Evolutionary conservation across 2,888 invertebrate species (phyloP), one percentile per base, ranked within the genome.

Genomic region (Chymomyza amoena): DNA sequence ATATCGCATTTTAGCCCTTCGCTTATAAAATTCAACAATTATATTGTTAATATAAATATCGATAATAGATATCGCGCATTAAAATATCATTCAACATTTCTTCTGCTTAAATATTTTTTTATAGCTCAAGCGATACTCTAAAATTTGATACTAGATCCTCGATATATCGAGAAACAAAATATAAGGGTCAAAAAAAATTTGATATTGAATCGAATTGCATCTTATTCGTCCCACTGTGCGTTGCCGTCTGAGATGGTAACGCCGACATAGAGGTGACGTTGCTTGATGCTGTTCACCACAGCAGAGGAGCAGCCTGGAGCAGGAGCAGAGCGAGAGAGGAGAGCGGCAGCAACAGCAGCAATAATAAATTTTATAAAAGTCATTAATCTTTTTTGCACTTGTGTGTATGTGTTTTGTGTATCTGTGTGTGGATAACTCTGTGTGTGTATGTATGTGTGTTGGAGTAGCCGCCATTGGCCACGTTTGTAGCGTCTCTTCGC

Each of bases 351-450:
- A 70, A 73, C 80, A 70, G 70, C 54, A 70, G 86, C 79, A 83
- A 87, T 87, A 87, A 87, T 84, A 84, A 85, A 84, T 84, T 85
- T 83, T 80, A 85, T 85, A 87, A 84, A 84, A 83, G 77, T 83
- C 84, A 84, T 84, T 84, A 84, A 84, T 84, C 84, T 84, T 83
- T 75, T 79, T 79, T 61, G 73, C 87, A 78, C 74, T 75, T 66
- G 68, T 62, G 70, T 66, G 72, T 71, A 70, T 62, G 66, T 69
- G 54, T 60, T 45, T 6, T 16, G 16, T 13, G 20, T 25, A 25
- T 25, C 10, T 18, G 54, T 54, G 20, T 54, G 66, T 70, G 54
- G 60, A 50, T 57, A 59, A 18, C 59, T 15, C 28, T 45, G 13
- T 45, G 4, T 39, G 13, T 2, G 13, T 39, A 13, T 45, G 36